A percentile compares a stretch with the other conserved stretches of the same genome.
These are phyloP conservation scores for Papilio xuthus DNA, from an alignment of 1,140 invertebrate species.

Conservation along the genomic window DNA sequence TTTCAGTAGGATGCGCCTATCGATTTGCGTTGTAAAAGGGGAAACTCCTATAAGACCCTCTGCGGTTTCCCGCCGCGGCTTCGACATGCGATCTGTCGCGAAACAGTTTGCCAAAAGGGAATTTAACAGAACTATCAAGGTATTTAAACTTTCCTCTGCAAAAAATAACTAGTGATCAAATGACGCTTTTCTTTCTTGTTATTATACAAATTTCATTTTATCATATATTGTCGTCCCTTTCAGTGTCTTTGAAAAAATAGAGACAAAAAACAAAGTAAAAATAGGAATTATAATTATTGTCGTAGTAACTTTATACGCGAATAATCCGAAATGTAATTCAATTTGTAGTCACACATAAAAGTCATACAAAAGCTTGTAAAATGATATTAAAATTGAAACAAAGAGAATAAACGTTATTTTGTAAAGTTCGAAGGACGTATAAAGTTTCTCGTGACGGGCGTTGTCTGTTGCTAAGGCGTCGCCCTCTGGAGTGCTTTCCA, in stretches of 20 bases:
- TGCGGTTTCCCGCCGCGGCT: not conserved
- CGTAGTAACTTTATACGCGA: too few species aligned
- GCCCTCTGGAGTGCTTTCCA: not conserved
- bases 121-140: too few species aligned
- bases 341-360: too few species aligned
- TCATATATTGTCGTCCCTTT: too few species aligned
- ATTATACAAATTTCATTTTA: too few species aligned
- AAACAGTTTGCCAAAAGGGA: not conserved
- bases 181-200: too few species aligned
- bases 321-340: too few species aligned
- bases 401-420: not conserved
- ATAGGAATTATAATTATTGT: too few species aligned
- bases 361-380: not conserved
- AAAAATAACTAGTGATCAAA: too few species aligned
- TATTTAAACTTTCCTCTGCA: too few species aligned
- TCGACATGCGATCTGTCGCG: not conserved
- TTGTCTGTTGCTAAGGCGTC: conserved; percentile 15
- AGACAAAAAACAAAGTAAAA: too few species aligned
- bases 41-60: not conserved
- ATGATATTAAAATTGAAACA: not conserved
- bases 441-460: conserved; percentile 4
- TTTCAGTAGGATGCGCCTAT: conserved; percentile 48
- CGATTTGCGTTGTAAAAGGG: conserved; percentile 53
- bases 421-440: not conserved
- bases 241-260: too few species aligned